Evolutionary conservation across 64 coral and sea anemone species (phyloP), one percentile per base, ranked within the genome.

Genomic region (Montipora capricornis): DNA sequence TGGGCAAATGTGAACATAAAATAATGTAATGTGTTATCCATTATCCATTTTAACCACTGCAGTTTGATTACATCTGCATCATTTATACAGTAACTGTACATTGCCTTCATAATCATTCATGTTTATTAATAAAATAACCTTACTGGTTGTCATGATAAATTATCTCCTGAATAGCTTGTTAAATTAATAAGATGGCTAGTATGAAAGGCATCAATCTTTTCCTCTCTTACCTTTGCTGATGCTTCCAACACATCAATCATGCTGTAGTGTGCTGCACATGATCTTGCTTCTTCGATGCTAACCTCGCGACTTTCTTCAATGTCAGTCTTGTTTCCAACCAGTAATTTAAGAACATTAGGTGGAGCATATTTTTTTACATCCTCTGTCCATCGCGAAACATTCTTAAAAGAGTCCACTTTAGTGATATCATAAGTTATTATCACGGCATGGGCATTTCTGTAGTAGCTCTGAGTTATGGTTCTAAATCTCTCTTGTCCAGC

Each of bases 401-500:
- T 95, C 48, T 93, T 94, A 85, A 98, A 95, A 26, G 97, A 90
- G 12, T 98, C 97, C 67, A 68, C 89, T 14, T 96, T 98, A 10
- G 97, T 98, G 49, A 98, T 98, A 47, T 98, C 97, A 84, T 98
- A 98, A 16, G 93, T 87, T 67, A 98, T 91, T 20, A 96, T 87
- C 17, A 98, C 91, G 44, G 91, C 97, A 80, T 98, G 94, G 29
- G 94, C 94, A 96, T 78, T 98, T 69, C 97, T 92, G 87, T 98
- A 98, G 70, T 98, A 98, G 78, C 97, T 98, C 67, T 98, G 97
- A 47, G 97, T 98, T 5, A 98, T 98, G 19, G 97, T 98, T 20
- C 97, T 76, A 61, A 98, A 98, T 19, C 97, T 82, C 79, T 98
- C 97, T 91, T 98, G 97, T 1, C 97, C 97, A 75, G 97, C 97